Evolutionary conservation across 2,888 invertebrate genomes (phyloP).

Genomic region (Megastigmus dorsalis): DNA sequence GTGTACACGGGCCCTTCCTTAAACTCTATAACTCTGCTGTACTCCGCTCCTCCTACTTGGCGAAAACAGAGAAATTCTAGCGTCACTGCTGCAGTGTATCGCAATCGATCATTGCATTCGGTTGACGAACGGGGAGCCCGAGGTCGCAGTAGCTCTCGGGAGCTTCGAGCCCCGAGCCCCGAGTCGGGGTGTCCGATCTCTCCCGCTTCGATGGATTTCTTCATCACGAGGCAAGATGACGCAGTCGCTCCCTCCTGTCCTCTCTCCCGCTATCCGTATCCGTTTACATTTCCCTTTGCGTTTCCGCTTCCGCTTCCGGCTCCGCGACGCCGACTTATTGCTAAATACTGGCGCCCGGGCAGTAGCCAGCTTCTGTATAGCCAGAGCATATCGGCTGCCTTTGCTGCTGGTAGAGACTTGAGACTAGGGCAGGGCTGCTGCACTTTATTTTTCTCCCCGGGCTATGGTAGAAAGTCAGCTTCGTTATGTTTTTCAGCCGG

Average conservation of each 20-base stretch:
- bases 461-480: not conserved
- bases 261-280: slow-evolving; percentile 18
- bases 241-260: not conserved
- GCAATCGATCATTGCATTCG: slow-evolving; percentile 31
- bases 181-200: too few relatives aligned
- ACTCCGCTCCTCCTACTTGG: too few relatives aligned
- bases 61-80: slow-evolving; percentile 8
- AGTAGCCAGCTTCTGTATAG: not conserved
- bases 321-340: slow-evolving; percentile 33
- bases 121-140: not conserved
- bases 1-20: not conserved
- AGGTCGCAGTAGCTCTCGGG: not conserved
- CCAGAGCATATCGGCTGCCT: not conserved
- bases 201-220: slow-evolving; percentile 34
- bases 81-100: too few relatives aligned
- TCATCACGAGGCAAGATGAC: slow-evolving; percentile 25
- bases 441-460: too few relatives aligned
- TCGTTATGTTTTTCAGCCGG: not conserved
- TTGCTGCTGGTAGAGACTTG: too few relatives aligned
- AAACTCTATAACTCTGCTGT: too few relatives aligned
- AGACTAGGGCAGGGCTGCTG: too few relatives aligned
- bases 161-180: too few relatives aligned
- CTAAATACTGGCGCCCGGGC: slow-evolving; percentile 29
- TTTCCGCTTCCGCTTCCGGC: slow-evolving; percentile 33
- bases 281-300: slow-evolving; percentile 42